Conservation (phyloP, 2,888 invertebrate species). For the Lasioglossum vierecki region DNA sequence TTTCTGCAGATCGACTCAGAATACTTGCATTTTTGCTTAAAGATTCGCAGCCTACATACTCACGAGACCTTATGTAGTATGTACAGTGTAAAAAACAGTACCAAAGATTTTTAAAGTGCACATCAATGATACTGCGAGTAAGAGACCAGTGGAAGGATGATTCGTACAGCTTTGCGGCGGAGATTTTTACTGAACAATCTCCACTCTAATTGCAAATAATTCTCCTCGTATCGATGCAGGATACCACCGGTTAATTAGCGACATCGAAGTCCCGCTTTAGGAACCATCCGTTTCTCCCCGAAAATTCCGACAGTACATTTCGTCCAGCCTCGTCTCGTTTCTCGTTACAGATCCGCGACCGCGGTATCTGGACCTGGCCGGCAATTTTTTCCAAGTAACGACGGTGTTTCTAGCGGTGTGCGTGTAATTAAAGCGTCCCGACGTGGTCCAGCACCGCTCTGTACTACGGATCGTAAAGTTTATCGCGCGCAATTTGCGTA, state of each 20-base stretch:
- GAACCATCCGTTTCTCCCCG: not conserved
- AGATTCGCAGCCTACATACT: not conserved
- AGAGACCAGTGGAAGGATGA: not conserved
- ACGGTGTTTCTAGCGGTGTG: conserved; percentile 42
- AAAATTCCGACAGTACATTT: not conserved
- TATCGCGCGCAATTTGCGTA: conserved; percentile 67
- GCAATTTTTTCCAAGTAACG: conserved; percentile 39
- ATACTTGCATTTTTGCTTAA: not conserved
- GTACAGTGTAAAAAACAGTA: not conserved
- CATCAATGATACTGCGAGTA: not conserved
- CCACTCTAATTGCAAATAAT: not conserved
- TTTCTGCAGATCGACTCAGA: not conserved
- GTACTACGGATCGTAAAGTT: conserved; percentile 58
- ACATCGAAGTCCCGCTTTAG: not conserved
- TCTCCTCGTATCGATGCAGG: not conserved
- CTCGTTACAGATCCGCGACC: conserved; percentile 4
- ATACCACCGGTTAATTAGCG: not conserved
- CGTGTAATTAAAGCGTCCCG: conserved; percentile 50
- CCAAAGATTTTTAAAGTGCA: not conserved
- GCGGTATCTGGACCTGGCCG: conserved; percentile 1
- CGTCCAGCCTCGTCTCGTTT: not conserved
- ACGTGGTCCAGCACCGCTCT: conserved; percentile 4
- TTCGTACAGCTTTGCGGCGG: not conserved
- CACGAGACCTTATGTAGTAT: not conserved
- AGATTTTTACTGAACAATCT: not conserved